These are phyloP conservation scores for Xyliphius kryptos DNA, from an alignment of 2,113 vertebrate species.

Conservation along the genomic window DNA sequence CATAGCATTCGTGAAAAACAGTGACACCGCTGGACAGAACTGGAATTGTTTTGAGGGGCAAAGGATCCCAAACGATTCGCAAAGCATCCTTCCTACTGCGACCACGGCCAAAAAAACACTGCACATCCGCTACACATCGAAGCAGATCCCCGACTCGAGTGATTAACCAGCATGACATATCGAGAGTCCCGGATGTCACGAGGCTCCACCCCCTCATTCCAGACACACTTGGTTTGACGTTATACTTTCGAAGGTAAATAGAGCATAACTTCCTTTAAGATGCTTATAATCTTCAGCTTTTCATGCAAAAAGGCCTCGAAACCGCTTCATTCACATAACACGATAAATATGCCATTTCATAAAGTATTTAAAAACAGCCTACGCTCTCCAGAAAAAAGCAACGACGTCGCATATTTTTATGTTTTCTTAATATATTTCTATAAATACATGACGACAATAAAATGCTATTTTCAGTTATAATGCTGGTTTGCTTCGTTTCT, in stretches of 20 bases:
- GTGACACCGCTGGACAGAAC: no score
- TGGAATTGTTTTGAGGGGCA: no score
- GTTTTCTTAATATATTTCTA: constrained; percentile 75
- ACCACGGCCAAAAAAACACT: no score
- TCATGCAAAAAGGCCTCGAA: constrained; percentile 77
- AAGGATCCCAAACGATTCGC: no score
- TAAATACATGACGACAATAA: constrained; percentile 74
- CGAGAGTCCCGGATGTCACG: neutral
- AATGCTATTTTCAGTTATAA: constrained; percentile 68
- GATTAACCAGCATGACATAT: no score
- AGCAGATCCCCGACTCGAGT: no score
- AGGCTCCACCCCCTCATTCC: neutral
- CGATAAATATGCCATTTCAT: constrained; percentile 72
- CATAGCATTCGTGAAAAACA: no score
- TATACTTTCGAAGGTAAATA: constrained; percentile 41
- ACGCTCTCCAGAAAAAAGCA: constrained; percentile 63
- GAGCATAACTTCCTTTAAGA: neutral
- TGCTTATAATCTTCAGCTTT: constrained; percentile 43
- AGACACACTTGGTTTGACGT: constrained; percentile 33
- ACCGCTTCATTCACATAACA: constrained; percentile 67
- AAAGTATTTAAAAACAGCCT: constrained; percentile 67
- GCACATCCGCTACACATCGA: no score
- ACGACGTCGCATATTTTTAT: constrained; percentile 66
- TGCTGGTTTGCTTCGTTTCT: constrained; percentile 61
- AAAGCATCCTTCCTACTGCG: no score